Evolutionary conservation across 1,140 invertebrate species (phyloP).

Genomic region (Drosophila setifemur): DNA sequence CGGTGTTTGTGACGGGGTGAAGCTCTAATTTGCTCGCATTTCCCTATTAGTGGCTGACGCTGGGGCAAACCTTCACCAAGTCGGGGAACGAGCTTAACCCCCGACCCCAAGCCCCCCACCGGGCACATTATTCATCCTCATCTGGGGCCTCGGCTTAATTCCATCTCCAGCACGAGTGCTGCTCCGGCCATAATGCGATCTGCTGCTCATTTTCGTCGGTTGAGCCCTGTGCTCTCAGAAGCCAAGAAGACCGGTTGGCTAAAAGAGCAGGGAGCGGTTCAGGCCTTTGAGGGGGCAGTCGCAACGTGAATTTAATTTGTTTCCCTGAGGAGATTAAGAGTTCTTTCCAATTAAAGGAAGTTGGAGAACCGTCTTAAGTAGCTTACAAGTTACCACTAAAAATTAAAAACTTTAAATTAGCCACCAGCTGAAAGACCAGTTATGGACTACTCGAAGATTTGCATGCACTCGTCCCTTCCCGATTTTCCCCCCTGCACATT

Average conservation of each 20-base stretch:
- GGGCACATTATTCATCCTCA: conserved; percentile 12
- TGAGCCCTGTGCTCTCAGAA: conserved; percentile 21
- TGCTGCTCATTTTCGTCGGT: not conserved
- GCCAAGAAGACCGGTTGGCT: conserved; percentile 40
- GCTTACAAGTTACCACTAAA: too few species aligned
- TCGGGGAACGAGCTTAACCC: not conserved
- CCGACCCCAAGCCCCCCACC: conserved; percentile 7
- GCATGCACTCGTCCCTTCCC: too few species aligned
- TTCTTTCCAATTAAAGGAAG: too few species aligned
- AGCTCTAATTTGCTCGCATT: not conserved
- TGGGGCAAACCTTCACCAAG: not conserved
- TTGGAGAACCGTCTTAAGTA: too few species aligned
- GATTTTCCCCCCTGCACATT: too few species aligned
- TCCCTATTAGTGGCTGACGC: conserved; percentile 5
- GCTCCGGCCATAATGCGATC: not conserved
- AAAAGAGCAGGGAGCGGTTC: conserved; percentile 24
- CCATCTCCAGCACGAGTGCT: conserved; percentile 4
- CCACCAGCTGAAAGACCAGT: too few species aligned
- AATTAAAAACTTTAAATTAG: too few species aligned
- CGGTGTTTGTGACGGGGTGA: not conserved
- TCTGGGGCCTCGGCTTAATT: not conserved
- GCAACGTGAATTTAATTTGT: not conserved
- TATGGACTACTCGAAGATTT: too few species aligned
- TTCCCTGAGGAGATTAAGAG: too few species aligned
- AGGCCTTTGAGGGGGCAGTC: not conserved